Evolutionary conservation across 2,113 vertebrate species (phyloP).

Genomic region (Camelus dromedarius): DNA sequence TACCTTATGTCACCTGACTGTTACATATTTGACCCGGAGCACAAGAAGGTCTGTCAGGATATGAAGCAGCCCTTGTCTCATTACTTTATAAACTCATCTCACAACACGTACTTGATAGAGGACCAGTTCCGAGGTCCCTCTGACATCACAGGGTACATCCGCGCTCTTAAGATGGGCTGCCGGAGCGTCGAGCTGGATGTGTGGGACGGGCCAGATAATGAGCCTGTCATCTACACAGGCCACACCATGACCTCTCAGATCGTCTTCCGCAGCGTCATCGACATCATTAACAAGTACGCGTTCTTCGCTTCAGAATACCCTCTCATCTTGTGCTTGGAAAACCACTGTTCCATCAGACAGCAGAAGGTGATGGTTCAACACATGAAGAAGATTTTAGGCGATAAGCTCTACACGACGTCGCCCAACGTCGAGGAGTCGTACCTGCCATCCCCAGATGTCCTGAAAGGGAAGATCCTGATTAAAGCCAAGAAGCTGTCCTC

Average conservation of each 20-base stretch:
- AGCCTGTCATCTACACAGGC: slow-evolving; percentile 97
- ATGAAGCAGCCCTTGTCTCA: slow-evolving; percentile 98
- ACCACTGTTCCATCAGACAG: slow-evolving; percentile 97
- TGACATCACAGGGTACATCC: slow-evolving; percentile 98
- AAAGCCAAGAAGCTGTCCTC: slow-evolving; percentile 96
- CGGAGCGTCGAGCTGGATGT: slow-evolving; percentile 97
- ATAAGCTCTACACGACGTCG: slow-evolving; percentile 91
- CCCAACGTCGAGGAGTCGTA: slow-evolving; percentile 94
- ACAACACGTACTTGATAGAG: slow-evolving; percentile 99
- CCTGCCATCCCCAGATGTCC: slow-evolving; percentile 93
- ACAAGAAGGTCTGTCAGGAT: slow-evolving; percentile 97
- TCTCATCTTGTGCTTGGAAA: slow-evolving; percentile 96
- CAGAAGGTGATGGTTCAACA: slow-evolving; percentile 99
- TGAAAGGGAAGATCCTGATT: slow-evolving; percentile 96
- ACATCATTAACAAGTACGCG: slow-evolving; percentile 96
- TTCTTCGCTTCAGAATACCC: slow-evolving; percentile 98
- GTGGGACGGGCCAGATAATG: slow-evolving; percentile 98
- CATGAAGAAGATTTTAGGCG: slow-evolving; percentile 96
- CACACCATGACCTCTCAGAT: slow-evolving; percentile 99
- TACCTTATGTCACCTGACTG: slow-evolving; percentile 98
- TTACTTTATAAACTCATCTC: slow-evolving; percentile 98
- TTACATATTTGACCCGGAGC: slow-evolving; percentile 98
- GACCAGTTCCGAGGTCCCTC: slow-evolving; percentile 98
- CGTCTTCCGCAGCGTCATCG: slow-evolving; percentile 96
- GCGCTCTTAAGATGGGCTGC: slow-evolving; percentile 98